phyloP scores from a whole-genome alignment of 2,113 vertebrate genomes.

The Panthera uncia region DNA sequence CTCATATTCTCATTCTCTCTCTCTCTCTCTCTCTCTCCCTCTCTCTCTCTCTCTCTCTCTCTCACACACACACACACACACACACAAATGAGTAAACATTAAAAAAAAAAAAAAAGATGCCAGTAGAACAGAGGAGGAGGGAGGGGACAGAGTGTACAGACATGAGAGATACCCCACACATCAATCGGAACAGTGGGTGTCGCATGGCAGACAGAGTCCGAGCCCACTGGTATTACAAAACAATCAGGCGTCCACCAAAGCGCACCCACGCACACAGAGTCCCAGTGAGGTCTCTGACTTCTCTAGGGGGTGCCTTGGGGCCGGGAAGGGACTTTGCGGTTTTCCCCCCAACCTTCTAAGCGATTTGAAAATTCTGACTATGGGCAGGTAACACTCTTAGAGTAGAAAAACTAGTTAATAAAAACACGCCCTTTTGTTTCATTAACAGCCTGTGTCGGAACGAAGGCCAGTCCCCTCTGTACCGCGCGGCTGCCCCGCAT shows the following conservation, averaged over 20 bases:
- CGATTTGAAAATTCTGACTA: not conserved
- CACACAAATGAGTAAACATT: too few relatives aligned
- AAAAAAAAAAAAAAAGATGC: not conserved
- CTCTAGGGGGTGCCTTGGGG: not conserved
- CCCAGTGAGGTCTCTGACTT: not conserved
- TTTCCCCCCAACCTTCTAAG: not conserved
- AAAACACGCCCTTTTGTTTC: not conserved
- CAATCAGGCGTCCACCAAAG: not conserved
- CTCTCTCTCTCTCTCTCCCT: too few relatives aligned
- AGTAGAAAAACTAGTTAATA: not conserved
- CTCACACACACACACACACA: too few relatives aligned
- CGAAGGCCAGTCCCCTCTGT: not conserved
- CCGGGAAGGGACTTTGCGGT: not conserved
- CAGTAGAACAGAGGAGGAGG: too few relatives aligned
- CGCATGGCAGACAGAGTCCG: not conserved
- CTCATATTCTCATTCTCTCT: too few relatives aligned
- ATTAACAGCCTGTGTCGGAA: not conserved
- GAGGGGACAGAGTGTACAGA: not conserved
- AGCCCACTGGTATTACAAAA: not conserved
- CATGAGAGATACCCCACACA: rapidly evolving
- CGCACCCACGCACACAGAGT: not conserved
- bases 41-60: too few relatives aligned
- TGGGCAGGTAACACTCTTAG: not conserved
- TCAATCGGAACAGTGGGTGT: too few relatives aligned
- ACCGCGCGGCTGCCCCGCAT: too few relatives aligned